A percentile compares a stretch with the other conserved stretches of the same genome.
phyloP scores from a whole-genome alignment of 2,888 invertebrate species.

The Andrena bucephala region DNA sequence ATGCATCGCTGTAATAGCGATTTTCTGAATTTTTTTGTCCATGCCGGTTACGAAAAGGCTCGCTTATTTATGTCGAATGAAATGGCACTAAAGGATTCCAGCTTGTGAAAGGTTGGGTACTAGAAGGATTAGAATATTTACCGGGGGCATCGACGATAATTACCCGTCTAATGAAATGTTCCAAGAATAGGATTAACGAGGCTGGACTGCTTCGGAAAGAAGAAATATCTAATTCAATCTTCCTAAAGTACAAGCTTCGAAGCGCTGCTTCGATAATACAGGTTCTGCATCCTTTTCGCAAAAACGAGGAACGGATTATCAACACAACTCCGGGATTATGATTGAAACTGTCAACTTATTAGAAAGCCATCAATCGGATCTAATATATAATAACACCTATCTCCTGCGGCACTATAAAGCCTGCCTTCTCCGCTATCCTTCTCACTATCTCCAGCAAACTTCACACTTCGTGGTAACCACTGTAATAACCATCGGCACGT shows the following conservation, averaged over 20 bases:
- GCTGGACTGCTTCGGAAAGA: not conserved
- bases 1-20: not conserved
- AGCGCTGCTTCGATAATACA: not conserved
- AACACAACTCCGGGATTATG: too few species aligned
- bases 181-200: not conserved
- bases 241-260: not conserved
- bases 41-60: not conserved
- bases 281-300: not conserved
- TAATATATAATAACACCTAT: conserved; percentile 13
- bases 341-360: conserved; percentile 7
- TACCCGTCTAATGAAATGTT: not conserved
- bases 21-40: not conserved
- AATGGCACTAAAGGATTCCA: not conserved
- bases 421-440: not conserved
- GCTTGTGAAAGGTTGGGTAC: not conserved
- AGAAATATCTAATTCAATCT: not conserved
- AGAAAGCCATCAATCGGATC: not conserved
- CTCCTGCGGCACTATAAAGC: not conserved
- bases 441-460: not conserved
- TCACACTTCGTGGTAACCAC: not conserved
- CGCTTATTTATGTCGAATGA: not conserved
- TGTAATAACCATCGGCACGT: not conserved
- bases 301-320: not conserved
- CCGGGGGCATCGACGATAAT: not conserved
- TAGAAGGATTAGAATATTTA: not conserved